Conservation (phyloP, 2,797 vertebrate genomes). For the Craterocephalus amniculus region DNA sequence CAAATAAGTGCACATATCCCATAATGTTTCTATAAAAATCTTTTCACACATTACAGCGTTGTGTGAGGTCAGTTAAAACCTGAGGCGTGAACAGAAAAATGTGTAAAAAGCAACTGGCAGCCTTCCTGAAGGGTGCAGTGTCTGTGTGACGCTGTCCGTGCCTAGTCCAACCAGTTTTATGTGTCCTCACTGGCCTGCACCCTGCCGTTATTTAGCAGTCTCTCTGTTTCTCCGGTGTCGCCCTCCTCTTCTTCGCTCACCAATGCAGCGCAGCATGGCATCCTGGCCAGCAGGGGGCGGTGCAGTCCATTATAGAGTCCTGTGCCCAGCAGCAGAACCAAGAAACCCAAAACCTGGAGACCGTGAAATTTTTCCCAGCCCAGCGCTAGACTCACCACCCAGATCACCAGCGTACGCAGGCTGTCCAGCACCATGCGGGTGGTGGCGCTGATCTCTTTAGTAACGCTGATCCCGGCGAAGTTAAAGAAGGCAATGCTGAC, state of each 20-base stretch:
- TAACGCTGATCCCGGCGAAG: constrained; percentile 95
- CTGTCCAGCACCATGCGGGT: constrained; percentile 98
- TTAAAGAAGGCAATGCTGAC: constrained; percentile 98
- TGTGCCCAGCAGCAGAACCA: constrained; percentile 86
- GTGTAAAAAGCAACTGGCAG: constrained; percentile 35
- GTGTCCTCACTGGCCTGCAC: constrained; percentile 50
- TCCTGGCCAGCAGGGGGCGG: constrained; percentile 81
- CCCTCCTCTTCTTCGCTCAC: constrained; percentile 39
- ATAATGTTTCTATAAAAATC: constrained; percentile 17
- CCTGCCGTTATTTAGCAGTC: constrained; percentile 66
- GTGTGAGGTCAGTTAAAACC: constrained; percentile 35
- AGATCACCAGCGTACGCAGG: constrained; percentile 91
- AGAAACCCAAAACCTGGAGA: constrained; percentile 91
- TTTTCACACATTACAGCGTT: not conserved
- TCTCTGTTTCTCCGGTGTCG: constrained; percentile 65
- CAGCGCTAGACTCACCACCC: constrained; percentile 88
- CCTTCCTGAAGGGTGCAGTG: constrained; percentile 18
- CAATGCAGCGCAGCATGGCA: constrained; percentile 63
- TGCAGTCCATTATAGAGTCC: constrained; percentile 92
- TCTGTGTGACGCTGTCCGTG: constrained; percentile 8
- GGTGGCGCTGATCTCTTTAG: constrained; percentile 96
- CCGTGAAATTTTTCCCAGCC: constrained; percentile 91
- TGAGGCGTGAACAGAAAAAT: constrained; percentile 14
- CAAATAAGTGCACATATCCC: not conserved
- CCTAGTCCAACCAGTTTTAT: constrained; percentile 22